Evolutionary conservation across 2,113 vertebrate genomes (phyloP).

Genomic region (Jacana jacana): DNA sequence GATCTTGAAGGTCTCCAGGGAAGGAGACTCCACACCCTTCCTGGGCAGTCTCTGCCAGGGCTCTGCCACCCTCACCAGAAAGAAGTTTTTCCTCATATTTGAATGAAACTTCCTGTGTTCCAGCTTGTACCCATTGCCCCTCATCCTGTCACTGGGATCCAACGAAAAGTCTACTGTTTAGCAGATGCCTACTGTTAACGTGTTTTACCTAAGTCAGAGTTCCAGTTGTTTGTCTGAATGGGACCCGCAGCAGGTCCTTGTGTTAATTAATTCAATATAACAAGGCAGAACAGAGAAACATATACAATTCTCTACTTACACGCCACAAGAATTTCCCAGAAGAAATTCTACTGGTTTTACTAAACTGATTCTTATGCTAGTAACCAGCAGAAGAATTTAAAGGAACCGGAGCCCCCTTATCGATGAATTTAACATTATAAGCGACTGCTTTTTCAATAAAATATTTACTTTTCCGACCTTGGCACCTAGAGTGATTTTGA

Average conservation of each 20-base stretch:
- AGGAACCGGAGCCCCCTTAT: background rate
- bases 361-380: background rate
- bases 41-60: too few relatives aligned
- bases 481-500: background rate
- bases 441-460: background rate
- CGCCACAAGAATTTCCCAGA: background rate
- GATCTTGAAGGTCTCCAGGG: too few relatives aligned
- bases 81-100: too few relatives aligned
- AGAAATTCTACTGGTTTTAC: background rate
- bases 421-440: constrained; percentile 32
- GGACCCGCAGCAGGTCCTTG: background rate
- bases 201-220: background rate
- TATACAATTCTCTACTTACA: background rate
- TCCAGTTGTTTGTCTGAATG: background rate
- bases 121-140: too few relatives aligned
- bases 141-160: too few relatives aligned
- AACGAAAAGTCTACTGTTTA: too few relatives aligned
- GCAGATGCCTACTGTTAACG: background rate
- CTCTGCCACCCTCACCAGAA: too few relatives aligned
- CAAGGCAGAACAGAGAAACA: background rate
- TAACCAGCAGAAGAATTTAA: background rate
- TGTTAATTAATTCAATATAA: background rate
- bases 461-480: constrained; percentile 14
- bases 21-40: too few relatives aligned
- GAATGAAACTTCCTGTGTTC: too few relatives aligned